Percentiles rank a stretch among this genome's conserved stretches.
phyloP scores from a whole-genome alignment of 2,797 vertebrate genomes.

The Phalanger gymnotis region DNA sequence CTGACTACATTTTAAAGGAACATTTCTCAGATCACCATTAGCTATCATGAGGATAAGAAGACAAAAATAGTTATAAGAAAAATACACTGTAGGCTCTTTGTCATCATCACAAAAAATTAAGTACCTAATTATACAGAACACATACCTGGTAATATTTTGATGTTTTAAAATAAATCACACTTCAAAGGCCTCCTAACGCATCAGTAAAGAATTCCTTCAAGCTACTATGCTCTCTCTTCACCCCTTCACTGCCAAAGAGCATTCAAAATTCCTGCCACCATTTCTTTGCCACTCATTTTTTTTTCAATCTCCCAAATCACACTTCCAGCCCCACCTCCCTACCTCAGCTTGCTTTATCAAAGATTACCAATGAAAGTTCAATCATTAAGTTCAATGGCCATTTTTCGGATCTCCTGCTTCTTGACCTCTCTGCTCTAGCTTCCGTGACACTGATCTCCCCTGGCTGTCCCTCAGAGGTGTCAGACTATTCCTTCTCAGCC shows the following conservation, averaged over 20 bases:
- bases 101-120: background rate
- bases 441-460: background rate
- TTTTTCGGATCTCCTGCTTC: background rate
- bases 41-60: background rate
- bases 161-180: background rate
- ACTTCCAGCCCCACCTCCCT: background rate
- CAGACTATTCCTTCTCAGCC: background rate
- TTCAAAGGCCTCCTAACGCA: background rate
- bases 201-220: background rate
- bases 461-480: background rate
- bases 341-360: background rate
- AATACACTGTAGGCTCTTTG: background rate
- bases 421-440: background rate
- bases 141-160: background rate
- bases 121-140: background rate
- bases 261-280: background rate
- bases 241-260: background rate
- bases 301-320: background rate
- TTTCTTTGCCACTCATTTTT: background rate
- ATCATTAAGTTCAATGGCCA: background rate
- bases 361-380: background rate
- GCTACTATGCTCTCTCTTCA: background rate
- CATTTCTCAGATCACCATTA: constrained; percentile 19
- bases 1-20: background rate
- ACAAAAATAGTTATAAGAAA: constrained; percentile 1